Conservation (phyloP, 2,113 vertebrate genomes). For the Xiphorhynchus elegans region DNA sequence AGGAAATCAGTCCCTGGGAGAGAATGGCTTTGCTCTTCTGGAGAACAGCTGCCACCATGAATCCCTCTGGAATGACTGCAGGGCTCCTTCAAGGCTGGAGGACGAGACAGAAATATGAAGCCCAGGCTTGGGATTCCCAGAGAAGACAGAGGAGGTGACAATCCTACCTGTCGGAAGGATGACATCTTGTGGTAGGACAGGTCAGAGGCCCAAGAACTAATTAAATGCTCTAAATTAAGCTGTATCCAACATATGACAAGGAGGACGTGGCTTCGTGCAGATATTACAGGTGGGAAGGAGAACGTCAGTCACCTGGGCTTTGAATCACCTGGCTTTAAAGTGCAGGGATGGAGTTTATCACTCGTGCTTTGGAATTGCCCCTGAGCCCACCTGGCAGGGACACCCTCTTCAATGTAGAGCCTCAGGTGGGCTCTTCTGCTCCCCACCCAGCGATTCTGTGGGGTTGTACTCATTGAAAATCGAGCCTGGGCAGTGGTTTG, state of each 20-base stretch:
- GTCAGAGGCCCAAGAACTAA: background rate
- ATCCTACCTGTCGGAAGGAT: conserved; percentile 12
- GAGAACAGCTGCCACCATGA: background rate
- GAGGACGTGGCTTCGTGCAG: background rate
- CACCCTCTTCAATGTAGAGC: fast-evolving
- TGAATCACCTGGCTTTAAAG: fast-evolving
- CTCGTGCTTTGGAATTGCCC: fast-evolving
- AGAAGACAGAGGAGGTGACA: background rate
- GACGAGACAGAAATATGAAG: background rate
- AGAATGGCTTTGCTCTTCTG: background rate
- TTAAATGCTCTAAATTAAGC: background rate
- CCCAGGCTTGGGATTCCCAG: background rate
- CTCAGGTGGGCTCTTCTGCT: background rate
- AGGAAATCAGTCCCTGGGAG: background rate
- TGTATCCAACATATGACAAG: fast-evolving
- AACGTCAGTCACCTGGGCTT: fast-evolving
- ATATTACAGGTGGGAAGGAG: background rate
- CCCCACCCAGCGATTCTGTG: fast-evolving
- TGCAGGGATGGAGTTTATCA: fast-evolving
- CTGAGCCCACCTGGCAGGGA: fast-evolving
- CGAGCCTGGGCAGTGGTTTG: background rate
- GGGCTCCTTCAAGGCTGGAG: background rate
- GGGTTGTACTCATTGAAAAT: fast-evolving
- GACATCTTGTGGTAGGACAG: background rate
- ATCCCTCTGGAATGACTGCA: background rate